A percentile compares a stretch with the other conserved stretches of the same genome.
Conservation (phyloP, 1,140 invertebrate genomes). For the Epicauta chinensis region DNA sequence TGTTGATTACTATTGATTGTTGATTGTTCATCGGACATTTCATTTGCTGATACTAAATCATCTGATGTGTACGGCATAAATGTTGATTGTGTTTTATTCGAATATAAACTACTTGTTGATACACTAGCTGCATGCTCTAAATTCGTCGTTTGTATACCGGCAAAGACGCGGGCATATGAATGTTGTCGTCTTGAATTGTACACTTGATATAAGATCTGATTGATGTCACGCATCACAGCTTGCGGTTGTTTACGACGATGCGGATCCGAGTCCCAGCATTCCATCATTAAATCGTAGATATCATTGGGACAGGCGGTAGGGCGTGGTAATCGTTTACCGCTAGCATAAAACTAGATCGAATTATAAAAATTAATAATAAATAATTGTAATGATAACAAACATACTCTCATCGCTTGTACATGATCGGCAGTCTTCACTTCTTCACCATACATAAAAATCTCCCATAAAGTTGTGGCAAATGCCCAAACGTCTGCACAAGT, state of each 20-base stretch:
- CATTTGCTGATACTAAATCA: slow-evolving; percentile 17
- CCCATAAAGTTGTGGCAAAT: slow-evolving; percentile 81
- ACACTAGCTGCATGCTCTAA: slow-evolving; percentile 11
- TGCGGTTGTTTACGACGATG: slow-evolving; percentile 67
- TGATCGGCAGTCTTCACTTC: slow-evolving; percentile 38
- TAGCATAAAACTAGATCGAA: slow-evolving; percentile 63
- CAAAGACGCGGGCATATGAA: slow-evolving; percentile 48
- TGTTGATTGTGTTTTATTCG: slow-evolving; percentile 29
- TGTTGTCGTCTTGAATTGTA: slow-evolving; percentile 55
- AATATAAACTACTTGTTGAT: slow-evolving; percentile 35
- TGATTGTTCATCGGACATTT: slow-evolving; percentile 8
- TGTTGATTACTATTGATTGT: slow-evolving; percentile 8
- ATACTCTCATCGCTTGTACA: slow-evolving; percentile 34
- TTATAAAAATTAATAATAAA: slow-evolving; percentile 24
- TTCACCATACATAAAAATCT: slow-evolving; percentile 77
- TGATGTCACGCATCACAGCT: slow-evolving; percentile 74
- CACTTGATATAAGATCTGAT: slow-evolving; percentile 68
- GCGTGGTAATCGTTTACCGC: slow-evolving; percentile 65
- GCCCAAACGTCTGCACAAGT: slow-evolving; percentile 78
- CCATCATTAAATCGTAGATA: slow-evolving; percentile 76
- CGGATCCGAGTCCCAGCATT: slow-evolving; percentile 79
- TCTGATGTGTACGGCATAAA: slow-evolving; percentile 8
- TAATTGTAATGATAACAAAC: not conserved
- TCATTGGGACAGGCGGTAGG: slow-evolving; percentile 72
- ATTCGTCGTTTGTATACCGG: slow-evolving; percentile 12